Conservation (phyloP, 2,797 vertebrate genomes). For the Enteromius radiatus region DNA sequence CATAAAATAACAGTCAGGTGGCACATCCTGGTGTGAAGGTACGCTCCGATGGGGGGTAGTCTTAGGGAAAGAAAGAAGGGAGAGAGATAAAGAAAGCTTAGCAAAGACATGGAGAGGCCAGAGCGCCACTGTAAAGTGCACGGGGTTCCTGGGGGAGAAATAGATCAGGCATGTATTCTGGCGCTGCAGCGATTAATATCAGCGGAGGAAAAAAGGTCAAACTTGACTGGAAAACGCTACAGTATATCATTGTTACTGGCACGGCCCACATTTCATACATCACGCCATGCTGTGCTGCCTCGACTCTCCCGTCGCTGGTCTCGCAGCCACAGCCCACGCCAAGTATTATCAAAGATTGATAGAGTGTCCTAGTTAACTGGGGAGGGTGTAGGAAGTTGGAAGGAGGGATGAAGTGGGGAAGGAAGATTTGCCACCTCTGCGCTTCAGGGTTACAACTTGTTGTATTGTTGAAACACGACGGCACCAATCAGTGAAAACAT, state of each 20-base stretch:
- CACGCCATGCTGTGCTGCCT: constrained; percentile 67
- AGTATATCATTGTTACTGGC: constrained; percentile 79
- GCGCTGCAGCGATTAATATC: constrained; percentile 79
- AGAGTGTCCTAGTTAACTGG: constrained; percentile 76
- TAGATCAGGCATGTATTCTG: constrained; percentile 77
- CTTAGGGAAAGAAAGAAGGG: constrained; percentile 11
- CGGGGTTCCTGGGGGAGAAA: constrained; percentile 69
- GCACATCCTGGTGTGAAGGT: constrained; percentile 68
- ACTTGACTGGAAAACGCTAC: constrained; percentile 76
- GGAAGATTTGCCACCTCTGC: constrained; percentile 39
- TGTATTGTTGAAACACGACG: neutral
- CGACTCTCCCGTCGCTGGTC: constrained; percentile 75
- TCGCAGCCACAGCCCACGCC: constrained; percentile 69
- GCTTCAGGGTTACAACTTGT: constrained; percentile 57
- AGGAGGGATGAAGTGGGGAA: constrained; percentile 40
- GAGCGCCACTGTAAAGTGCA: constrained; percentile 68
- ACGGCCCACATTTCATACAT: constrained; percentile 75
- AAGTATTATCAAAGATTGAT: constrained; percentile 80
- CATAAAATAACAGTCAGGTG: constrained; percentile 75
- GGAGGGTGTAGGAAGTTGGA: constrained; percentile 34
- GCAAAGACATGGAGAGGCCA: constrained; percentile 67
- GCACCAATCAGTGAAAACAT: constrained; percentile 31
- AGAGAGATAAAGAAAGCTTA: constrained; percentile 53
- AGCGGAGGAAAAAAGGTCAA: constrained; percentile 77
- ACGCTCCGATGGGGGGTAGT: constrained; percentile 57